phyloP scores from a whole-genome alignment of 2,888 invertebrate genomes.

The Conops quadrifasciatus region DNA sequence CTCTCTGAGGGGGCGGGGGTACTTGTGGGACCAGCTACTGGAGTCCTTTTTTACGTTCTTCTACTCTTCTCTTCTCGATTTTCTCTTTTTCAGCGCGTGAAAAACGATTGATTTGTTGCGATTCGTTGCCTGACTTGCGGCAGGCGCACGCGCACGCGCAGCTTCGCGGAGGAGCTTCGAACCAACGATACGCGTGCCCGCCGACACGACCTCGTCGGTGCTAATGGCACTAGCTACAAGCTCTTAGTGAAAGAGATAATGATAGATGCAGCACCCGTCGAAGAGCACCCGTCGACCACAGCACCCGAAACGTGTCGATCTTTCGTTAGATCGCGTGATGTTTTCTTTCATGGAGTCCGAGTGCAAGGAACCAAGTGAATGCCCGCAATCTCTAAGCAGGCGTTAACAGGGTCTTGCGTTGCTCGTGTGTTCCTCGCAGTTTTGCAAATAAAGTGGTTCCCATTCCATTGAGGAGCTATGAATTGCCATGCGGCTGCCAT shows the following conservation, averaged over 20 bases:
- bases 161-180: slow-evolving; percentile 56
- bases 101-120: slow-evolving; percentile 21
- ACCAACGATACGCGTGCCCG: neutral
- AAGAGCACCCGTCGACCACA: neutral
- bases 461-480: too few relatives aligned
- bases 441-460: too few relatives aligned
- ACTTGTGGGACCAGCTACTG: neutral
- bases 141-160: slow-evolving; percentile 61
- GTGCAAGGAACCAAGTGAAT: neutral
- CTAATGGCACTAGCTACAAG: slow-evolving; percentile 6
- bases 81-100: neutral
- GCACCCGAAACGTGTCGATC: slow-evolving; percentile 36
- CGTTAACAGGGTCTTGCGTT: too few relatives aligned
- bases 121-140: slow-evolving; percentile 13
- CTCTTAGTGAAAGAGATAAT: slow-evolving; percentile 40
- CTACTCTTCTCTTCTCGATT: too few relatives aligned
- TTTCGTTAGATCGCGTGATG: slow-evolving; percentile 46
- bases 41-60: too few relatives aligned
- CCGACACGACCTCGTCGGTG: slow-evolving; percentile 12
- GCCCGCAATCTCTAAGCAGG: neutral
- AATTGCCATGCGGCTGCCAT: too few relatives aligned
- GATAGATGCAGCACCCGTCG: slow-evolving; percentile 23
- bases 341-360: slow-evolving; percentile 46
- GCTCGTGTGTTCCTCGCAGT: too few relatives aligned
- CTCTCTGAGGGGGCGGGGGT: neutral